A percentile compares a stretch with the other conserved stretches of the same genome.
phyloP scores from a whole-genome alignment of 2,888 invertebrate species.

The Biston stratarius region DNA sequence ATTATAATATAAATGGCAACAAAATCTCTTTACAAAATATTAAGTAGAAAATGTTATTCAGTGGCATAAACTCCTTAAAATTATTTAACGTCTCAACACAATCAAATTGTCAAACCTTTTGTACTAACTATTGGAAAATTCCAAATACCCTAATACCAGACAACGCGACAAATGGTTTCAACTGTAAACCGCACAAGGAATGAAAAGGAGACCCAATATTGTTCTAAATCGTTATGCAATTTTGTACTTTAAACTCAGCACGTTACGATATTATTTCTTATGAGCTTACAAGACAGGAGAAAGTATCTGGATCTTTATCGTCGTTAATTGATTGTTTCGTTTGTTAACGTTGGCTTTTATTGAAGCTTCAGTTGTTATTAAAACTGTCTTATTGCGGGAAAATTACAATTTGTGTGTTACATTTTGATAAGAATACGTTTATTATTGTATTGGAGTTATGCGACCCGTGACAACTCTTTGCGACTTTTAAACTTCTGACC shows the following conservation, averaged over 20 bases:
- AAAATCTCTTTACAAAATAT: no score
- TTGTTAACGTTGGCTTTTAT: conserved; percentile 60
- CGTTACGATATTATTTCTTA: conserved; percentile 23
- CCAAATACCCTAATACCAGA: conserved; percentile 13
- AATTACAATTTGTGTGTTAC: neutral
- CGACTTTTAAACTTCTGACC: no score
- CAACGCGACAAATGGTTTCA: conserved; percentile 20
- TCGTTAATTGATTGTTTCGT: conserved; percentile 69
- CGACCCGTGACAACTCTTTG: no score
- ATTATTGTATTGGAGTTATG: neutral
- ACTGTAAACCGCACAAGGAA: conserved; percentile 22
- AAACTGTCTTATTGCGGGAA: neutral
- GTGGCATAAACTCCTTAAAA: neutral
- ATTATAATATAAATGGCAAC: no score
- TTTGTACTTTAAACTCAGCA: neutral
- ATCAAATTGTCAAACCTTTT: neutral
- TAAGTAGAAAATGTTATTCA: no score
- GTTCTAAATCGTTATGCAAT: neutral
- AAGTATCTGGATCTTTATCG: conserved; percentile 55
- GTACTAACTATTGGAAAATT: conserved; percentile 16
- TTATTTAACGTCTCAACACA: neutral
- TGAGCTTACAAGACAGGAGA: conserved; percentile 26
- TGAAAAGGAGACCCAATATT: conserved; percentile 17
- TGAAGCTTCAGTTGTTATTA: conserved; percentile 26
- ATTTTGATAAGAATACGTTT: neutral